These are phyloP conservation scores for Helicoverpa armigera DNA, from an alignment of 1,140 invertebrate genomes.

Conservation along the genomic window DNA sequence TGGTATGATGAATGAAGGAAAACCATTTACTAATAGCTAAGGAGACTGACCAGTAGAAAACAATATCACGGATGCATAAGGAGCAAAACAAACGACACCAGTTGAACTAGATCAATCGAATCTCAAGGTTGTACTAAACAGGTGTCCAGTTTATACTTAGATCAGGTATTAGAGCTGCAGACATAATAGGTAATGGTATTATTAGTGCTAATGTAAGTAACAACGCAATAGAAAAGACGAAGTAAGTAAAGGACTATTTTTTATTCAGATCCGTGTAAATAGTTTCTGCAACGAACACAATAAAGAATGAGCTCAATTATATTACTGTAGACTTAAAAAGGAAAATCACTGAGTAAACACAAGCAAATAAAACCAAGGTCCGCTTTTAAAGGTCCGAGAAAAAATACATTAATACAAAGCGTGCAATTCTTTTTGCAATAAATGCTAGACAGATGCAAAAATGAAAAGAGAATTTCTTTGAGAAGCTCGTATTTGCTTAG, in stretches of 20 bases:
- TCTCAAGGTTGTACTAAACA: slow-evolving; percentile 12
- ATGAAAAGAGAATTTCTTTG: slow-evolving; percentile 12
- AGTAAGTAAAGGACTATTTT: not conserved
- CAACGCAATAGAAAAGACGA: not conserved
- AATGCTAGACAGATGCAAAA: not conserved
- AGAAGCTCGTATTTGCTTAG: not conserved
- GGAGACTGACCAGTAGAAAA: not conserved
- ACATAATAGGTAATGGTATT: not conserved
- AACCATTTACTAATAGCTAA: not conserved
- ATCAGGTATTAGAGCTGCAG: not conserved
- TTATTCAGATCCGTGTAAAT: not conserved
- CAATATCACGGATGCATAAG: not conserved
- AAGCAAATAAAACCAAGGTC: slow-evolving; percentile 13
- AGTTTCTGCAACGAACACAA: not conserved
- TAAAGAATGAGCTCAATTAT: slow-evolving; percentile 2
- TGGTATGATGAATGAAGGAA: not conserved
- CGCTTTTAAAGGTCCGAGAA: slow-evolving; percentile 19
- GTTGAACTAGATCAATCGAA: slow-evolving; percentile 6
- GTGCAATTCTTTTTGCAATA: not conserved
- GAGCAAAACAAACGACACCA: not conserved
- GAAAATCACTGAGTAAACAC: slow-evolving; percentile 27
- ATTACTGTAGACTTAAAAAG: slow-evolving; percentile 13
- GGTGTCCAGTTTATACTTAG: slow-evolving; percentile 13
- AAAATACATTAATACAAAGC: not conserved
- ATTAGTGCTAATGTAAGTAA: not conserved